Evolutionary conservation across 2,888 invertebrate species (phyloP).

Genomic region (Noctua janthina): DNA sequence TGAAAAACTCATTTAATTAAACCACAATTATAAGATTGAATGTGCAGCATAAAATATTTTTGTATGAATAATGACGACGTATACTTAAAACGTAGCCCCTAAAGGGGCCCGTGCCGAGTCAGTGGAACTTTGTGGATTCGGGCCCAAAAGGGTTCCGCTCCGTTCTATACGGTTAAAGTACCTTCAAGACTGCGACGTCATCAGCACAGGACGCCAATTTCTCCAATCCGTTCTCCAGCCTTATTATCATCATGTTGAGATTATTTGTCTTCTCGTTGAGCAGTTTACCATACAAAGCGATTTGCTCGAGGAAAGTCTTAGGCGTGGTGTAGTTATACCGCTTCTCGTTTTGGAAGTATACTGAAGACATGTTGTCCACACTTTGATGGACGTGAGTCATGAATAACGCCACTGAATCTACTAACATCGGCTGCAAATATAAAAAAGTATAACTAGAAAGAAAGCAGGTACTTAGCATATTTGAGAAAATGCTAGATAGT

Average conservation of each 20-base stretch:
- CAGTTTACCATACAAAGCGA: conserved; percentile 94
- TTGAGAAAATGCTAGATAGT: not conserved
- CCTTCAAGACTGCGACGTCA: conserved; percentile 96
- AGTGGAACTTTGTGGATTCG: not conserved
- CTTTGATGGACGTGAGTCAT: conserved; percentile 97
- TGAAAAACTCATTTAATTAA: no score
- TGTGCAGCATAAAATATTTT: not conserved
- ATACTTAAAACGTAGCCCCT: not conserved
- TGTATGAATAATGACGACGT: not conserved
- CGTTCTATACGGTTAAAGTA: conserved; percentile 62
- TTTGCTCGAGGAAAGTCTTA: conserved; percentile 98
- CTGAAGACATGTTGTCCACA: conserved; percentile 95
- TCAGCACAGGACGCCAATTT: conserved; percentile 96
- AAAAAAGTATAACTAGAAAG: not conserved
- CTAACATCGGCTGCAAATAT: conserved; percentile 86
- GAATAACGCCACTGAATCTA: conserved; percentile 93
- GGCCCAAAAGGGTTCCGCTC: not conserved
- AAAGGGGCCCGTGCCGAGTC: no score
- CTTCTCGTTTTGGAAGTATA: conserved; percentile 95
- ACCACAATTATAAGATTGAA: not conserved
- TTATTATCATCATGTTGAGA: conserved; percentile 93
- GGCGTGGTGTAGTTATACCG: conserved; percentile 99
- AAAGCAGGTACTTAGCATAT: not conserved
- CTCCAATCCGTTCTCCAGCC: conserved; percentile 96
- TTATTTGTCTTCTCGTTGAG: conserved; percentile 92